Base-by-base conservation (phyloP, 2,797 vertebrate species). In the Pangasius sanitwongsei region DNA sequence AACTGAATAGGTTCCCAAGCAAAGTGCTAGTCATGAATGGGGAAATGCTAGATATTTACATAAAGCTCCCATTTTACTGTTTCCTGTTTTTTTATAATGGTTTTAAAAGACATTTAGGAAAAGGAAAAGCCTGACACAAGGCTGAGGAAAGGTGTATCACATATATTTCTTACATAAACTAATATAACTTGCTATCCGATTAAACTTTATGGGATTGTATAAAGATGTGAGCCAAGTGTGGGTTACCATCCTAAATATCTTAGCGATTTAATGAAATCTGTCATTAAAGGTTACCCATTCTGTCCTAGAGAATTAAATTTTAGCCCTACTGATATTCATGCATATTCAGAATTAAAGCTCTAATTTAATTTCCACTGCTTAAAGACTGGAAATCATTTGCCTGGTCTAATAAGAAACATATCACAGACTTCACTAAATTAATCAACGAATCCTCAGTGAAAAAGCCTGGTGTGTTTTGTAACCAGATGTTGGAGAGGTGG, bases 401-500 rank as follows among this genome's bases (percentile, higher is more conserved):
- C 78, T 59, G 48, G 16, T 11, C 48, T 70, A 70, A 85, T 55
- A 70, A 37, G n/a, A 85, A 70, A 85, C 48, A 85, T 34, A 55
- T 85, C 48, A 16, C 65, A 85, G 65, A 6, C 65, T 70, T 85
- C 18, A 55, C 48, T 55, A 53, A 69, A 85, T n/a, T 67, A 25
- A 48, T 20, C 55, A 65, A 37, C 7, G 25, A 57, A 61, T 82
- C 78, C 55, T 55, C 31, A 34, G 31, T 59, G n/a, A 67, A 69
- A 85, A 69, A 69, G 44, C 6, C 63, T 37, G 61, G 75, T 37
- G 59, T 31, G 72, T 87, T 87, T 80, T 74, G 37, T 74, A 77
- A 67, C 69, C 87, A 88, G 87, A 84, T 84, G 82, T 74, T 83
- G 41, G 37, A 83, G 61, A 44, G 12, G 74, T 74, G 59, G 86